Conservation (phyloP, 2,888 invertebrate genomes). For the Andrena camellia region DNA sequence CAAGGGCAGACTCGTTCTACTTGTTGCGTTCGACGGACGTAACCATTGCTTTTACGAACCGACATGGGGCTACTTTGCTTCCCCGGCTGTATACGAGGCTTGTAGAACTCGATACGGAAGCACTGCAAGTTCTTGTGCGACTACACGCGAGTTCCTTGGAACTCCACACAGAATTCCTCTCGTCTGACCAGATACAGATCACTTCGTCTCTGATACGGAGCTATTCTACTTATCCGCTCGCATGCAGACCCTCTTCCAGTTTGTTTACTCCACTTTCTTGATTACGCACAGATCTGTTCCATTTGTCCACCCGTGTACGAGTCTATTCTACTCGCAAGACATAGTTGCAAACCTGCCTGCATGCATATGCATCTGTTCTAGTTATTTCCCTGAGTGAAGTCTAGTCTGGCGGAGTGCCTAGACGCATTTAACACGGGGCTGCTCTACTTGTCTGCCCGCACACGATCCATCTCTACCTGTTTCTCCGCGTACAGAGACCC, state of each 20-base stretch:
- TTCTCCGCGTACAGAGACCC: background rate
- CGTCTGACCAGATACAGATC: background rate
- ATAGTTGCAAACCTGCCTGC: background rate
- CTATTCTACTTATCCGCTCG: background rate
- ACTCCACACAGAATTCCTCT: background rate
- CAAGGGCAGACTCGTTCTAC: background rate
- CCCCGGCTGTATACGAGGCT: background rate
- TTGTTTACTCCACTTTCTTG: background rate
- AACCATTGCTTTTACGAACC: slow-evolving; percentile 1
- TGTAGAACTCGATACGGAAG: slow-evolving; percentile 11
- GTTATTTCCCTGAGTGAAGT: background rate
- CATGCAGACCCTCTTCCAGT: background rate
- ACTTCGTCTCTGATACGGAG: background rate
- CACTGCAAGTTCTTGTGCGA: slow-evolving; percentile 8
- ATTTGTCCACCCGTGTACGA: slow-evolving; percentile 2
- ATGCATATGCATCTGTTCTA: background rate
- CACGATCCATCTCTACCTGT: background rate
- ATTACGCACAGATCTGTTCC: slow-evolving; percentile 29
- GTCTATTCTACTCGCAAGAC: background rate
- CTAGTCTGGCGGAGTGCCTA: background rate
- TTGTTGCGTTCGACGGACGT: slow-evolving; percentile 8
- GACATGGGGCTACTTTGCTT: background rate
- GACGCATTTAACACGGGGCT: background rate
- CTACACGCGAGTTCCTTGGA: background rate
- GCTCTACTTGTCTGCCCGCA: background rate